Base-by-base conservation (phyloP, 1,140 invertebrate genomes). In the Bradynema listronoti region DNA sequence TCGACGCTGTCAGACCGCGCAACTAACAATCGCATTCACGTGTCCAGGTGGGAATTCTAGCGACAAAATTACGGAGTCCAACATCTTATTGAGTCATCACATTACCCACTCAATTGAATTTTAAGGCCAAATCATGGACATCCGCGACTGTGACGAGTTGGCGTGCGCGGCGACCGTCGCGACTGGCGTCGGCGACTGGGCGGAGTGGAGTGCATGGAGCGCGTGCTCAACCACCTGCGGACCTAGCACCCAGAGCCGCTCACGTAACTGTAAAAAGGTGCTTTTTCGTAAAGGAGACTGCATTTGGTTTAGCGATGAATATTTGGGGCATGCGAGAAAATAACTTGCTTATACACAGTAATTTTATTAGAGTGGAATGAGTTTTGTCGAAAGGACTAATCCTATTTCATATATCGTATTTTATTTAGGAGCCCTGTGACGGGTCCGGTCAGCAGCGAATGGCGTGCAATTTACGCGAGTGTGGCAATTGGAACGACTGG, bases 121-220 rank as follows among this genome's bases (percentile, higher is more conserved):
- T 70, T 52, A 62, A 73, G 72, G 73, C 16, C 66, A 69, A 56
- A 74, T 71, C 30, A 77, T 78, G 65, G 76, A 78, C 45, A 60
- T 76, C 2, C 61, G 73, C 4, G 64, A 59, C 24, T 76, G 73
- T 32, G 73, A 76, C 32, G 73, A 74, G 22, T 47, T 69, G 6
- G 59, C 65, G 3, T 76, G 73, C 56, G n/a, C 51, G 9, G 19
- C 53, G 7, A 19, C 27, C 29, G 11, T 43, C 30, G 53, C 30
- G 30, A 45, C 43, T 11, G 50, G 16, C 19, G 25, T 29, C 51
- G 34, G 73, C 58, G 34, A 50, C 52, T 45, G 74, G 73, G 70
- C 61, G 36, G 34, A 61, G 36, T 43, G 78, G 73, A 68, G 65
- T 33, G 49, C 22, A 11, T 68, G 58, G 62, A 33, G 24, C 0